phyloP scores from a whole-genome alignment of 2,113 vertebrate species.

The Oophaga pumilio region DNA sequence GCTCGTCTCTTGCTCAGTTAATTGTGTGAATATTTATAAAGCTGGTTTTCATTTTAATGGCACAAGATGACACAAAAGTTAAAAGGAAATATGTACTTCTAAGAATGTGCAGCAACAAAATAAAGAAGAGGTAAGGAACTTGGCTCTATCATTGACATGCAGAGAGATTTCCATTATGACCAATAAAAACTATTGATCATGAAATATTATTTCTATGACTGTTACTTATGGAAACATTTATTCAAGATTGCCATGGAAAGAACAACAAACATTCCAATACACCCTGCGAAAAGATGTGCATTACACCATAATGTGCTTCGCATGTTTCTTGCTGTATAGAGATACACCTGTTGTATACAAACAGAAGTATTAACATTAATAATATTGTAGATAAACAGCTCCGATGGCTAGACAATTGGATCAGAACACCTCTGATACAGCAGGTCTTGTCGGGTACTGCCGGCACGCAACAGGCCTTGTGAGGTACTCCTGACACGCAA shows the following conservation, averaged over 20 bases:
- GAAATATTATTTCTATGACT: constrained; percentile 22
- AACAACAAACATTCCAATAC: neutral
- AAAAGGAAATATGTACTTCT: constrained; percentile 3
- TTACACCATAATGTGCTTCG: neutral
- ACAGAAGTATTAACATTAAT: too few species aligned
- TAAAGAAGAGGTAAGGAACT: neutral
- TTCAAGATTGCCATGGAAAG: neutral
- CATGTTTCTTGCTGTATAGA: neutral
- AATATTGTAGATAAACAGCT: too few species aligned
- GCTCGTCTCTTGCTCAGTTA: neutral
- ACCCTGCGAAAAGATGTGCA: neutral
- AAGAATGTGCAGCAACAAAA: neutral
- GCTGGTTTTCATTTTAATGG: constrained; percentile 36
- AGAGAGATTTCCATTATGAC: neutral
- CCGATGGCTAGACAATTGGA: too few species aligned
- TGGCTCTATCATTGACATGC: neutral
- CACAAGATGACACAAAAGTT: constrained; percentile 32
- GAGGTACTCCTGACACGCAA: too few species aligned
- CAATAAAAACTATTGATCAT: constrained; percentile 27
- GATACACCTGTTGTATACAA: neutral
- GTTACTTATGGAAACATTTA: constrained; percentile 23
- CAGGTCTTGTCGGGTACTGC: too few species aligned
- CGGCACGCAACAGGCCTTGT: too few species aligned
- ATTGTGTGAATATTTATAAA: constrained; percentile 48
- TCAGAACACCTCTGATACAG: too few species aligned